Base-by-base conservation (phyloP, 2,888 invertebrate genomes). In the Acronicta alni region DNA sequence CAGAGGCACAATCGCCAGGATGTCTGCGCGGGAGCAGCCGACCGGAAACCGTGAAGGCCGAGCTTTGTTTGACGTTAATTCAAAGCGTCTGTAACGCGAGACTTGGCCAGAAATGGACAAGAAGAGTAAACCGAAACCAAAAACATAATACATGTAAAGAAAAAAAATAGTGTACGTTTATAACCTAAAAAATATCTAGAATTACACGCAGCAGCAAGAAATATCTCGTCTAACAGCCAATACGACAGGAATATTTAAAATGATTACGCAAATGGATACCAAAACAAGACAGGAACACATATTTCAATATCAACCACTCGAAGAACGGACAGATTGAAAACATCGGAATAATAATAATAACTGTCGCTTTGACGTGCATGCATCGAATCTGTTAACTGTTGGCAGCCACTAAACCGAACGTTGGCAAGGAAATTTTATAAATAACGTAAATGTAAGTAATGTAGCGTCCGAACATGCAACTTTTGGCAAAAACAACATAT, bases 401-500 rank as follows among this genome's bases (percentile, higher is more conserved):
- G 70, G 68, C 71, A 76, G 62, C 51, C 32, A 38, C 45, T 55
- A 61, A 57, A 61, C 63, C 57, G 49, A 58, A 57, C 68, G 57
- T 83, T 84, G 81, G 79, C 81, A 80, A 70, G 68, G 62, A 64
- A 76, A 72, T 74, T 76, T 66, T 51, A 62, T 67, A 71, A 69
- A 79, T 82, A 81, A 75, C 64, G 74, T 73, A 72, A 72, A 68
- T 66, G 55, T 74, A 68, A 59, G 69, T 73, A 68, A 57, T 66
- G 75, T 73, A 57, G 49, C 70, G 37, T 67, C 57, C 46, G 55
- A 58, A 79, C 71, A 64, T 58, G 64, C 71, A 75, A 57, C 55
- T 59, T 80, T 86, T 84, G 86, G 84, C 86, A 85, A 83, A 82
- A 84, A 82, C 79, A 84, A 77, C 76, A 30, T 48, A 16, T 64